Evolutionary conservation across 2,113 vertebrate species (phyloP).

Genomic region (Chunga burmeisteri): DNA sequence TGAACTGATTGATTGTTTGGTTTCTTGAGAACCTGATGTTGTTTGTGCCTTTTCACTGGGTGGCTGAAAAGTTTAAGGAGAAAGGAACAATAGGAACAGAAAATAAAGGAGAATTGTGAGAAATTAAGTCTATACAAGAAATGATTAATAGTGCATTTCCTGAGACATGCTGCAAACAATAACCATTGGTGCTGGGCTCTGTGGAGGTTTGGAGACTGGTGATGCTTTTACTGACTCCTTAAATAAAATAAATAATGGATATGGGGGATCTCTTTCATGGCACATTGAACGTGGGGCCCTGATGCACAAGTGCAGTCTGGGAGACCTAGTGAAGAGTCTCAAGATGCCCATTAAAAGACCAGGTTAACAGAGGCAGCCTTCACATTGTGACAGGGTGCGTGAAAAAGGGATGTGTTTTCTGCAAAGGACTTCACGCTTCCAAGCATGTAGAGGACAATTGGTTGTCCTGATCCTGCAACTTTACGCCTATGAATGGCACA

Average conservation of each 20-base stretch:
- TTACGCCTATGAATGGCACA: background rate
- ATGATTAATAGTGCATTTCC: slow-evolving; percentile 47
- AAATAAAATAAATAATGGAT: background rate
- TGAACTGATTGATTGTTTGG: slow-evolving; percentile 43
- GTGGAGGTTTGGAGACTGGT: background rate
- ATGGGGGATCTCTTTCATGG: background rate
- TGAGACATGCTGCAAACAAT: background rate
- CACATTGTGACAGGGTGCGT: background rate
- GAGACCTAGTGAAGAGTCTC: background rate
- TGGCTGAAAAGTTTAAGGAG: background rate
- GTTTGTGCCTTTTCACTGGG: slow-evolving; percentile 39
- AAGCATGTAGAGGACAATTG: rapidly evolving
- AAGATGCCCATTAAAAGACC: background rate
- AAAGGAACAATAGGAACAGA: slow-evolving; percentile 20
- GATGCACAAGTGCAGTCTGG: background rate
- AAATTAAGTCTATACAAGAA: background rate
- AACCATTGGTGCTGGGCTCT: background rate
- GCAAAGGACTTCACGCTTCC: background rate
- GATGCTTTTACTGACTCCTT: background rate
- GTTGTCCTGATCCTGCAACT: background rate
- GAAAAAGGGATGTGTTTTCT: background rate
- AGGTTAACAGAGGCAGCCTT: background rate
- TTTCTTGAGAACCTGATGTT: slow-evolving; percentile 39
- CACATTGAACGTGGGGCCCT: background rate
- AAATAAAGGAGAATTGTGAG: slow-evolving; percentile 37